Conservation (phyloP, 1,140 invertebrate genomes). For the Trichomalopsis sarcophagae region DNA sequence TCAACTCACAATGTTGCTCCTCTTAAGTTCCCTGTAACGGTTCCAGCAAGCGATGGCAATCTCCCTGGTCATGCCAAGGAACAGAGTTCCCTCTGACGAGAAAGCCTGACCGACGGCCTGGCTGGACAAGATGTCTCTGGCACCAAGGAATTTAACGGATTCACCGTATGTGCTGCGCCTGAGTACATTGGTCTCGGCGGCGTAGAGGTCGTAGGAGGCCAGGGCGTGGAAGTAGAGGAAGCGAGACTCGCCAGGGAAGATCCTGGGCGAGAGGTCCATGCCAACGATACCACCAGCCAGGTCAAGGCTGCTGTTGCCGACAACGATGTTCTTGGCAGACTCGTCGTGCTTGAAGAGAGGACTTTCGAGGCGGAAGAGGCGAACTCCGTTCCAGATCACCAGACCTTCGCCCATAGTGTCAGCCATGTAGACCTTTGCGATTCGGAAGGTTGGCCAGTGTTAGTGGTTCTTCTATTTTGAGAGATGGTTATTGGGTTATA, state of each 20-base stretch:
- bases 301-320: conserved; percentile 55
- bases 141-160: conserved; percentile 47
- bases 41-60: conserved; percentile 70
- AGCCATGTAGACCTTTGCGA: conserved; percentile 65
- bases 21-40: conserved; percentile 41
- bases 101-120: conserved; percentile 59
- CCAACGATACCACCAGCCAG: conserved; percentile 70
- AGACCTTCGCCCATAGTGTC: conserved; percentile 67
- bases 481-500: not conserved
- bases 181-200: conserved; percentile 56
- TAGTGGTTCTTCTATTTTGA: not conserved
- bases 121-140: conserved; percentile 67
- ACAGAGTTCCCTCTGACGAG: conserved; percentile 63
- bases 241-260: conserved; percentile 30
- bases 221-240: conserved; percentile 67
- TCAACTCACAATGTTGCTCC: conserved; percentile 52
- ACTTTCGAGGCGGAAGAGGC: conserved; percentile 54
- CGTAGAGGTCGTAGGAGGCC: conserved; percentile 64
- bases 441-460: not conserved
- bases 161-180: conserved; percentile 50
- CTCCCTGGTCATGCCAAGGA: conserved; percentile 62
- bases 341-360: conserved; percentile 57
- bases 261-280: conserved; percentile 64
- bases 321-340: not conserved
- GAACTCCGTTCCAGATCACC: conserved; percentile 56